These are phyloP conservation scores for Dendrophyllia cribrosa DNA, from an alignment of 64 coral and sea anemone species.

Conservation along the genomic window DNA sequence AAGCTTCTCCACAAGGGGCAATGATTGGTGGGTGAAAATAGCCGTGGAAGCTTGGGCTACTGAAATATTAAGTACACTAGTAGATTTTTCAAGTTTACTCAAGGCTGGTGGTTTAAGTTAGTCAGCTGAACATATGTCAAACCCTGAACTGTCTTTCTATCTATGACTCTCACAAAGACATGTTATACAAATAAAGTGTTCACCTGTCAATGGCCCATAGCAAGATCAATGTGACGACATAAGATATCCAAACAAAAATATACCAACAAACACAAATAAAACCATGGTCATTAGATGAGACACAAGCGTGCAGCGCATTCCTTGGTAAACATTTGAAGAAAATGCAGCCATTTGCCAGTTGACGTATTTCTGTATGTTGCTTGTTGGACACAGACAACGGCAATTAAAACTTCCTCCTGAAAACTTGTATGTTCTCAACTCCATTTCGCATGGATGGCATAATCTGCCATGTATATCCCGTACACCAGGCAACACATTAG, in stretches of 20 bases:
- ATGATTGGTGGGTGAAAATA: no score
- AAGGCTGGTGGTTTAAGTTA: no score
- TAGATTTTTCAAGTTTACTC: no score
- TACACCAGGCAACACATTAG: slow-evolving; percentile 79
- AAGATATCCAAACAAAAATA: slow-evolving; percentile 89
- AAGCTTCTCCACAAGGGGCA: no score
- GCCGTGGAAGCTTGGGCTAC: no score
- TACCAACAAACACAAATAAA: slow-evolving; percentile 75
- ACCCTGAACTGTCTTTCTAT: no score
- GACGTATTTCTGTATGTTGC: slow-evolving; percentile 88
- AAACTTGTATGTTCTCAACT: slow-evolving; percentile 72
- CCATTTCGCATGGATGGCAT: slow-evolving; percentile 90
- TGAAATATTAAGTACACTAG: no score
- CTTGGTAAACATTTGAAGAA: slow-evolving; percentile 46
- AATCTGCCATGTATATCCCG: slow-evolving; percentile 88
- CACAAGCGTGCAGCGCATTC: slow-evolving; percentile 81
- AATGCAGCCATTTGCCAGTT: slow-evolving; percentile 95
- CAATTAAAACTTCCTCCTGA: slow-evolving; percentile 74
- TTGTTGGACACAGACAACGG: slow-evolving; percentile 82
- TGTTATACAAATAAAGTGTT: no score
- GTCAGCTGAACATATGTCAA: no score
- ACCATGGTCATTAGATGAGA: slow-evolving; percentile 94
- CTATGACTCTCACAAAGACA: no score
- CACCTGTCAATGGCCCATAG: no score
- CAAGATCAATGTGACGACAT: slow-evolving; percentile 53